Evolutionary conservation across 2,888 invertebrate species (phyloP).

Genomic region (Oscheius sp.): DNA sequence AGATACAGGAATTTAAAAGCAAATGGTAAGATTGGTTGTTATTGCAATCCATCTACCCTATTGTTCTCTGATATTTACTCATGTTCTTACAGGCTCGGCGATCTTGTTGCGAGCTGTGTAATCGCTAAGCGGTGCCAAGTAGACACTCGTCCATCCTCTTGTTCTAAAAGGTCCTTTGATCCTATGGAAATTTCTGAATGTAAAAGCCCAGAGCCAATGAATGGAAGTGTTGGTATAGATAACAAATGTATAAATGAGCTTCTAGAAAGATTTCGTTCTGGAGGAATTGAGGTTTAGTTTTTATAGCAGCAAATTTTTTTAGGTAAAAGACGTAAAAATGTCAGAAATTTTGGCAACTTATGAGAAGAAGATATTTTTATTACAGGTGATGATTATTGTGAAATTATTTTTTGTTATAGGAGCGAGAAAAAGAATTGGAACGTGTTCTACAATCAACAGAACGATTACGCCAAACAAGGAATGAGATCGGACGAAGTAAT

Average conservation of each 20-base stretch:
- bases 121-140: constrained; percentile 30
- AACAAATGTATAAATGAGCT: constrained; percentile 35
- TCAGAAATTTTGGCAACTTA: constrained; percentile 55
- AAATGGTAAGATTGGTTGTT: constrained; percentile 59
- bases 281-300: constrained; percentile 2
- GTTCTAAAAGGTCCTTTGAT: constrained; percentile 3
- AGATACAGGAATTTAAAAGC: constrained; percentile 70
- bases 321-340: constrained; percentile 53
- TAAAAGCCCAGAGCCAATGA: not conserved
- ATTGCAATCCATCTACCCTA: not conserved
- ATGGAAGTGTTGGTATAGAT: not conserved
- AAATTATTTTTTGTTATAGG: constrained; percentile 27
- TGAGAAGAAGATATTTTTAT: constrained; percentile 56
- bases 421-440: constrained; percentile 70
- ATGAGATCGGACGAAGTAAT: constrained; percentile 11
- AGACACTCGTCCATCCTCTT: not conserved
- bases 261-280: constrained; percentile 27
- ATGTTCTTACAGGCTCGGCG: constrained; percentile 44
- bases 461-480: constrained; percentile 63
- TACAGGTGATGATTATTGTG: constrained; percentile 34
- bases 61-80: not conserved
- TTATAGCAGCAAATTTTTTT: constrained; percentile 1
- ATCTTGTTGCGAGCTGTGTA: constrained; percentile 54
- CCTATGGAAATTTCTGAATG: constrained; percentile 11
- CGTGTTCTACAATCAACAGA: constrained; percentile 72